Evolutionary conservation across 1,140 invertebrate genomes (phyloP), one percentile per base, ranked within the genome.

Genomic region (Atta cephalotes): DNA sequence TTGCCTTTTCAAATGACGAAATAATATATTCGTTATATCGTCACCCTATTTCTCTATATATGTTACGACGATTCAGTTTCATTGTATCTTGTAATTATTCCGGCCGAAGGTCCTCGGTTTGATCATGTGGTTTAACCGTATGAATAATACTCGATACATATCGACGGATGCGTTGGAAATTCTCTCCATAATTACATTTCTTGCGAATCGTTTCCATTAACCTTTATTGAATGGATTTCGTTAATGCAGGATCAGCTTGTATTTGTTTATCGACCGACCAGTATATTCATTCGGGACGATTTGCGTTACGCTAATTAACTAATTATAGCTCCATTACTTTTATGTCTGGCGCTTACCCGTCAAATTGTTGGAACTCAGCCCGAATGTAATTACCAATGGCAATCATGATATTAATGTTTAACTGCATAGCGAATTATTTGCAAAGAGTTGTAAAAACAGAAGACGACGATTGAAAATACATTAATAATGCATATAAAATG

Each of bases 41-140:
- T 39, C 9, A 7, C 12, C 5, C 18, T 16, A 3, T 71, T 82
- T 31, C 53, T 18, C n/a, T 60, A 51, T 10, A 45, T 45, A 45
- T 21, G 25, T 21, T 62, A 1, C 14, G n/a, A 31, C 80, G 18
- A 84, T 84, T 84, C 25, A 49, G 74, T 84, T 74, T 84, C 39
- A 51, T 63, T 74, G 56, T 45, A 62, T 63, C 80, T 84, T 84
- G 70, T 84, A 84, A 84, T 84, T 84, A 84, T 84, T 62, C 39
- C n/a, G 70, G 31, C 39, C 39, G 56, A 62, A 84, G 56, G 39
- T 58, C 4, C 56, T 62, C 28, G 45, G 56, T 84, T 51, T 49
- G 39, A 74, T 82, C 35, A 74, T 74, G 80, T 39, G 80, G 56
- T 82, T 82, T 74, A 72, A 60, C 21, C 25, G 25, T 84, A 74